Evolutionary conservation across 2,888 invertebrate species (phyloP), one percentile per base, ranked within the genome.

Genomic region (Drosophila mercatorum): DNA sequence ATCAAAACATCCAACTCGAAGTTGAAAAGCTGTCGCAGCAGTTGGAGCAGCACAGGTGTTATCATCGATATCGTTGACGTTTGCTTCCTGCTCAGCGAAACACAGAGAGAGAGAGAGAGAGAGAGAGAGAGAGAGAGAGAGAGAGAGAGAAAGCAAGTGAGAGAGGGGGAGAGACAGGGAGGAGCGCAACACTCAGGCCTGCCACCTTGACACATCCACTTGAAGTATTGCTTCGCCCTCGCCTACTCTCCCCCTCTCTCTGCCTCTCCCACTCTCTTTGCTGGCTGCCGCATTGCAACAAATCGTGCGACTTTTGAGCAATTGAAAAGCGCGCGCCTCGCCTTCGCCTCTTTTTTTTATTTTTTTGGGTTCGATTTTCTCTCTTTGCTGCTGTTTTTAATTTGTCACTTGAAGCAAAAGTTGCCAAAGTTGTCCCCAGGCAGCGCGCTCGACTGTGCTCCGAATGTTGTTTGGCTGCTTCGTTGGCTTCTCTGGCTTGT

Each of bases 341-440:
- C 46, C 34, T 53, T 56, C 38, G 31, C 58, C 51, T 14, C 40
- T 7, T 8, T 6, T 38, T 40, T 40, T 55, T 6, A 5, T 7
- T 14, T 14, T 46, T 36, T 69, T 44, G 53, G 44, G 57, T 55
- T 77, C 68, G 47, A 49, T 75, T 76, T 79, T 69, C 49, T 51
- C 68, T 43, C 62, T 58, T 76, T 81, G 79, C 70, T 81, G 76
- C 70, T 67, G 72, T 79, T 88, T 87, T 86, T 83, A 88, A 90
- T 90, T 87, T 87, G 89, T 87, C 87, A 90, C 87, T 83, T 77
- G 86, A 86, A 88, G 87, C 78, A 85, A 88, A 85, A 88, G 89
- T 83, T 88, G 81, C 84, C 85, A 87, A 89, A 89, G 76, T 87
- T 87, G 72, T 75, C 68, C 72, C 61, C 62, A 61, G 46, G 40